A percentile compares a stretch with the other conserved stretches of the same genome.
Conservation (phyloP, 1,140 invertebrate genomes). For the Aphidius ervi region DNA sequence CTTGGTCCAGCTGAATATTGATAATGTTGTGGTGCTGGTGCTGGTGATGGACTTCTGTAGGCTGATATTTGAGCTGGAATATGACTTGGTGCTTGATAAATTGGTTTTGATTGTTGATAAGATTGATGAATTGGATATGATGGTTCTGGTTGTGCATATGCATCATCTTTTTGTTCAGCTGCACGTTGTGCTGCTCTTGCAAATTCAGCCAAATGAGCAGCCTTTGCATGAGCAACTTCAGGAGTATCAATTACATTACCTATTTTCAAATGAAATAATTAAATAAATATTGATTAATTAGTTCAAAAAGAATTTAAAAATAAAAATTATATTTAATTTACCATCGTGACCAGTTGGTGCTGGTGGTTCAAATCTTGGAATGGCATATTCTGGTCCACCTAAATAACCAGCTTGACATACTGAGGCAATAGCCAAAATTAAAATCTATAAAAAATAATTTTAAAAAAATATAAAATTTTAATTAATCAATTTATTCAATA, state of each 20-base stretch:
- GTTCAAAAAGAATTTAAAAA: too few species aligned
- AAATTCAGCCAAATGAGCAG: slow-evolving; percentile 52
- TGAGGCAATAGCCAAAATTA: slow-evolving; percentile 31
- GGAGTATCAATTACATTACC: slow-evolving; percentile 52
- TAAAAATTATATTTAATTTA: too few species aligned
- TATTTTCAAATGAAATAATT: too few species aligned
- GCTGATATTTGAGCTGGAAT: slow-evolving; percentile 16
- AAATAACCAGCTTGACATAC: slow-evolving; percentile 38
- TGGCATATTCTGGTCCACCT: slow-evolving; percentile 17
- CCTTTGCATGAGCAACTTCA: slow-evolving; percentile 53
- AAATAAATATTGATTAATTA: too few species aligned
- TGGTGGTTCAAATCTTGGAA: slow-evolving; percentile 43
- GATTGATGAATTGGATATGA: slow-evolving; percentile 20
- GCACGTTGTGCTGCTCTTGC: slow-evolving; percentile 46
- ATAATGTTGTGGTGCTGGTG: slow-evolving; percentile 11
- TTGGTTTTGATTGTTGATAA: slow-evolving; percentile 20
- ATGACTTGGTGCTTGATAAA: slow-evolving; percentile 18
- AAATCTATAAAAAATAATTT: slow-evolving; percentile 29
- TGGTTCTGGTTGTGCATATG: slow-evolving; percentile 11
- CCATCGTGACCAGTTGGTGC: slow-evolving; percentile 57
- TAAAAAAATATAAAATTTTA: too few species aligned
- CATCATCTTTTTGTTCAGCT: slow-evolving; percentile 29
- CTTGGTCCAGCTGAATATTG: slow-evolving; percentile 29
- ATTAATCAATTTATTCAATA: too few species aligned
- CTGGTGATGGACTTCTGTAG: slow-evolving; percentile 10